These are phyloP conservation scores for Hyperoplus immaculatus DNA, from an alignment of 2,797 vertebrate genomes.

Conservation along the genomic window DNA sequence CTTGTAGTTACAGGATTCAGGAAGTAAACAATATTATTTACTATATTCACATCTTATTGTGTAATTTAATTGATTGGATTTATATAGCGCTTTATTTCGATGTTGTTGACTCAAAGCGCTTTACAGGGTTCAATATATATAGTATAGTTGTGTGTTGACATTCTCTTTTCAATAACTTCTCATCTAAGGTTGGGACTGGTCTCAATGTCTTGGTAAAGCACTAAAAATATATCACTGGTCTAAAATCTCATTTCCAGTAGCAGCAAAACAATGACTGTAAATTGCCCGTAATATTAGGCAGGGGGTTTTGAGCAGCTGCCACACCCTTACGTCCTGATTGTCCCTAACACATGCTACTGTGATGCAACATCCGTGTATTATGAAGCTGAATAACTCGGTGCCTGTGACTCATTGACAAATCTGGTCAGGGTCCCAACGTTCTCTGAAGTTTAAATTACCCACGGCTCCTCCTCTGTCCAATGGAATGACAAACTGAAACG, in stretches of 20 bases:
- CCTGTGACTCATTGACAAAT: constrained; percentile 62
- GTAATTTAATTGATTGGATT: too few species aligned
- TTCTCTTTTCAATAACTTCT: not conserved
- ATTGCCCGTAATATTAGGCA: constrained; percentile 45
- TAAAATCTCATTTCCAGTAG: constrained; percentile 65
- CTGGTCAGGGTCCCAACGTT: not conserved
- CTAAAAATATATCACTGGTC: not conserved
- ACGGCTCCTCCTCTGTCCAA: not conserved
- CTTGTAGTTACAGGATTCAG: constrained; percentile 9
- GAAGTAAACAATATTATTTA: constrained; percentile 16
- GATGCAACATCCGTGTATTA: constrained; percentile 81
- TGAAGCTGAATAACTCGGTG: constrained; percentile 55
- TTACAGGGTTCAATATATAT: too few species aligned
- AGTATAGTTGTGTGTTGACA: not conserved
- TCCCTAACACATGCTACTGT: constrained; percentile 65
- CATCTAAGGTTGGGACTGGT: not conserved
- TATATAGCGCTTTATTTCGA: too few species aligned
- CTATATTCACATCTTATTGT: not conserved
- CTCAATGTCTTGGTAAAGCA: not conserved
- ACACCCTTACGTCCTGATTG: constrained; percentile 65
- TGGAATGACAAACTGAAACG: constrained; percentile 29
- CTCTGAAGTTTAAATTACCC: not conserved
- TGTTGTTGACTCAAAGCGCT: too few species aligned
- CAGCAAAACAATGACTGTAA: constrained; percentile 49
- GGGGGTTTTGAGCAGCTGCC: constrained; percentile 19